Conservation (phyloP, 2,113 vertebrate genomes). For the Ammodytes dubius region DNA sequence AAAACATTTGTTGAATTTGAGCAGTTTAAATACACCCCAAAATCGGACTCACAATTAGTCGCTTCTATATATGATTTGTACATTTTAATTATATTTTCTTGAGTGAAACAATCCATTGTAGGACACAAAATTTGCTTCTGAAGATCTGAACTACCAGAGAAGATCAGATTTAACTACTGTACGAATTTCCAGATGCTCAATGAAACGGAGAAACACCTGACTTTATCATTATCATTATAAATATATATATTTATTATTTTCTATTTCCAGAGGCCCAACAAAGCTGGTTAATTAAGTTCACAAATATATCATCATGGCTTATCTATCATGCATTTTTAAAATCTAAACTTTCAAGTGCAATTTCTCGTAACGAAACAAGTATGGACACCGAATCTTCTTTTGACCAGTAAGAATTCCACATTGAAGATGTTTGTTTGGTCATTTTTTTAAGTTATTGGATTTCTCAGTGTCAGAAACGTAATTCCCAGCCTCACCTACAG, state of each 20-base stretch:
- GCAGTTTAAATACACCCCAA: neutral
- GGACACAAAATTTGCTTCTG: neutral
- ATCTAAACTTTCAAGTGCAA: slow-evolving; percentile 19
- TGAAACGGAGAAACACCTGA: neutral
- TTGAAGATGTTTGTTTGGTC: slow-evolving; percentile 70
- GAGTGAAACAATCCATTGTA: neutral
- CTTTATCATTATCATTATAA: neutral
- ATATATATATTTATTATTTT: neutral
- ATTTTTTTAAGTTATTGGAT: slow-evolving; percentile 69
- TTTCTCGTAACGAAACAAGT: slow-evolving; percentile 34
- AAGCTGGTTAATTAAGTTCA: slow-evolving; percentile 17
- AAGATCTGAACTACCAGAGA: neutral
- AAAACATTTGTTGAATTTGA: too few species aligned
- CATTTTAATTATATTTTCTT: neutral
- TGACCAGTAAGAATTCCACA: slow-evolving; percentile 54
- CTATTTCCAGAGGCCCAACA: neutral
- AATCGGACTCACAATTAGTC: neutral
- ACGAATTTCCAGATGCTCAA: neutral
- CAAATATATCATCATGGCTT: neutral
- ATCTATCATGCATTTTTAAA: slow-evolving; percentile 35
- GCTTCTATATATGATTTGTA: neutral
- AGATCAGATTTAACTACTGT: neutral
- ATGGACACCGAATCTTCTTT: slow-evolving; percentile 43
- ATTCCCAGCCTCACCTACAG: slow-evolving; percentile 80
- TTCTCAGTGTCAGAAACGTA: slow-evolving; percentile 68